Base-by-base conservation (phyloP, 2,888 invertebrate genomes). In the Sthenelais limicola region DNA sequence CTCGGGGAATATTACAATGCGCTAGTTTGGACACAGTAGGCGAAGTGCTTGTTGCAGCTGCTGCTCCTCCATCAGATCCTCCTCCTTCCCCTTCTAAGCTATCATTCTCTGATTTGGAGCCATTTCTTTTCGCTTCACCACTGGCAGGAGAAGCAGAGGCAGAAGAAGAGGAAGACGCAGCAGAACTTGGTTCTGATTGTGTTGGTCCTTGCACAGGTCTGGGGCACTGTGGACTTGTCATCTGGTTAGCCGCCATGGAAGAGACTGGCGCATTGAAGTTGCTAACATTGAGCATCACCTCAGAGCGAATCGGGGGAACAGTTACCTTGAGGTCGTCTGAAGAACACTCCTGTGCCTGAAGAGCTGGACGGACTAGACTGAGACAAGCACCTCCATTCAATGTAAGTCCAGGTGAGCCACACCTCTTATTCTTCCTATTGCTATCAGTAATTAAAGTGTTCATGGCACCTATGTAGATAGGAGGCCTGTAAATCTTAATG, bases 321-420 rank as follows among this genome's bases (percentile, higher is more conserved):
- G 62, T 38, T 18, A 62, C 62, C 12, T 24, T 38, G 1, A 62
- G 7, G 43, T 62, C 62, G 18, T 62, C 62, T 1, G 62, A 62
- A 3, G 62, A 62, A 21, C 62, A 62, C 15, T 62, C 62, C 24
- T 62, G 62, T 9, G 62, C 62, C 24, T 62, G 62, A 21, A 62
- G 26, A n/a, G n/a, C 43, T 4, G 62, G 62, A 15, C 43, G 35
- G 3, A 62, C 35, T 15, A 62, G 21, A 38, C 62, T 62, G 26
- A 62, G 26, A 62, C 62, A 62, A 2, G 62, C 62, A 18, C 62
- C 26, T 9, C 62, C 62, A 35, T 62, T 62, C 4, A 43, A n/a
- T n/a, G n/a, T 26, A 2, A 38, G 24, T 26, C 43, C 43, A 4
- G 62, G 62, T 18, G 38, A 35, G 26, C 43, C 35, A 12, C 43